phyloP scores from a whole-genome alignment of 2,888 invertebrate species.

The Monochamus alternatus region DNA sequence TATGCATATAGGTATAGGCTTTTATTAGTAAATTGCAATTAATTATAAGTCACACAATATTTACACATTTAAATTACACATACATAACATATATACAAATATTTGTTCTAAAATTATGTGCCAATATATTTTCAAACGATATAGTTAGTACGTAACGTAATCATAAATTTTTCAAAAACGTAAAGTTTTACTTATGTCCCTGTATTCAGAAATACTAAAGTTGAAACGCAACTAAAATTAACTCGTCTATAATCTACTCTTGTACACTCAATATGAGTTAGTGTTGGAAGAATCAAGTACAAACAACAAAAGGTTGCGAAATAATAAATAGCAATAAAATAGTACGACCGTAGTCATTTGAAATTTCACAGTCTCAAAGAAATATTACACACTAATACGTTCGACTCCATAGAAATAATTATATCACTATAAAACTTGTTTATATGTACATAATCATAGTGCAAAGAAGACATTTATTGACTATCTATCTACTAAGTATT shows the following conservation, averaged over 20 bases:
- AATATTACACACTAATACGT: constrained; percentile 4
- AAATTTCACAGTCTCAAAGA: constrained; percentile 28
- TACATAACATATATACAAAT: constrained; percentile 38
- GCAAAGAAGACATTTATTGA: constrained; percentile 39
- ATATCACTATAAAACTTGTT: constrained; percentile 15
- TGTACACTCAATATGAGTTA: constrained; percentile 17
- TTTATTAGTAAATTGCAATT: constrained; percentile 12
- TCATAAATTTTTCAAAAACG: too few relatives aligned
- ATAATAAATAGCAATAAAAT: constrained; percentile 16
- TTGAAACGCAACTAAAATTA: background rate
- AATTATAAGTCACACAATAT: background rate
- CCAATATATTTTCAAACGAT: background rate
- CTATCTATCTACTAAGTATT: constrained; percentile 31
- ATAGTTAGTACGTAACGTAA: too few relatives aligned
- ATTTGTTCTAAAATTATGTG: constrained; percentile 23
- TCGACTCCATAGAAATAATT: constrained; percentile 17
- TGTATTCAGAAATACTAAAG: background rate
- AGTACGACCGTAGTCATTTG: background rate
- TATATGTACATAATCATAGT: constrained; percentile 29
- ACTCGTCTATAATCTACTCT: background rate
- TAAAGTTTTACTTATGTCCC: too few relatives aligned
- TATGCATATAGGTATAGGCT: background rate
- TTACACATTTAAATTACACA: constrained; percentile 25
- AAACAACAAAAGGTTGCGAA: constrained; percentile 8
- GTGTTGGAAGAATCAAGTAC: background rate